These are phyloP conservation scores for Conus canariensis DNA, from an alignment of 2,888 invertebrate species.

Conservation along the genomic window DNA sequence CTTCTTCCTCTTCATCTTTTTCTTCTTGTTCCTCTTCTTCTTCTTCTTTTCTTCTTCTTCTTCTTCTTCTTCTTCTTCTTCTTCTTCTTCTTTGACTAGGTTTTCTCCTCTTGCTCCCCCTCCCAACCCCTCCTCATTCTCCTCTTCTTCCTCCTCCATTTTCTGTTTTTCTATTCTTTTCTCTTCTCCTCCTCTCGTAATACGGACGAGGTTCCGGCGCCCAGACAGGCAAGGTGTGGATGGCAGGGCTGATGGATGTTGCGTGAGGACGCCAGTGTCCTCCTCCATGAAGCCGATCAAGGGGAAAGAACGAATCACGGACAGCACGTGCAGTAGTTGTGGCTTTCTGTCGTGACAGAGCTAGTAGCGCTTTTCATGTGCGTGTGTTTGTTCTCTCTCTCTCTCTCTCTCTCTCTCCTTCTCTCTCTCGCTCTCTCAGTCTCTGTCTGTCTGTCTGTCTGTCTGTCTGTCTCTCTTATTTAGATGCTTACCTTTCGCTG, in stretches of 20 bases:
- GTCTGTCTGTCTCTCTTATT: conserved; percentile 1
- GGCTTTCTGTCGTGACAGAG: too few relatives aligned
- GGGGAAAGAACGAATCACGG: too few relatives aligned
- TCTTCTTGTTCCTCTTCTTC: neutral
- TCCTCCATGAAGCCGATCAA: too few relatives aligned
- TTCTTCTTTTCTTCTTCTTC: neutral
- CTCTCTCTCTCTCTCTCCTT: neutral
- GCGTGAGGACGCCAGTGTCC: too few relatives aligned
- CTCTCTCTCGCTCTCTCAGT: neutral
- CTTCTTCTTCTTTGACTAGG: neutral
- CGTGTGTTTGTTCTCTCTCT: neutral
- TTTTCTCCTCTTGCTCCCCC: neutral
- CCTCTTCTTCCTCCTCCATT: neutral
- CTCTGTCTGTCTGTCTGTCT: neutral
- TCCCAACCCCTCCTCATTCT: neutral
- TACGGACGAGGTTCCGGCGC: too few relatives aligned
- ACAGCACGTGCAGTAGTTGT: too few relatives aligned
- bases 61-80: neutral
- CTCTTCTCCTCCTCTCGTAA: neutral
- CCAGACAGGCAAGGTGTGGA: too few relatives aligned
- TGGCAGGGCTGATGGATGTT: too few relatives aligned
- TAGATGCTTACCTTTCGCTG: neutral
- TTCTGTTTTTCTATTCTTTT: neutral
- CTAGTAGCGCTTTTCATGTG: too few relatives aligned
- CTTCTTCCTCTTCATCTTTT: neutral